Percentiles rank a stretch among this genome's conserved stretches.
These are phyloP conservation scores for Leptopterna dolabrata DNA, from an alignment of 2,888 invertebrate genomes.

Conservation along the genomic window DNA sequence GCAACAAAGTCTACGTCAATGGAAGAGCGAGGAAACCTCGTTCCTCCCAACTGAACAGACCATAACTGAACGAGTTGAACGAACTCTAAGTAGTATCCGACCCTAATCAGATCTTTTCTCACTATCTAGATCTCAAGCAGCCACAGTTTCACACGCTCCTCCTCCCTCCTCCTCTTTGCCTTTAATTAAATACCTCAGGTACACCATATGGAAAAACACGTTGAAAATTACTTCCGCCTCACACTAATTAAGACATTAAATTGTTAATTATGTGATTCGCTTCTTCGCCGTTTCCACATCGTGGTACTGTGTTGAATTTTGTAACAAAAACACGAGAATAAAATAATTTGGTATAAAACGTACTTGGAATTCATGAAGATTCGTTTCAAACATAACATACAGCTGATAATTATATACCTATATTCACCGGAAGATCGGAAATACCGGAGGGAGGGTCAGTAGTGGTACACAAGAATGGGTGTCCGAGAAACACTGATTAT, in stretches of 20 bases:
- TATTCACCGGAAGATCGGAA: too few relatives aligned
- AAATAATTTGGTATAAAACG: too few relatives aligned
- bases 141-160: neutral
- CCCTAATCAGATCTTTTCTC: neutral
- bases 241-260: neutral
- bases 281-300: neutral
- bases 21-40: neutral
- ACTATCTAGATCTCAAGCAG: neutral
- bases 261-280: neutral
- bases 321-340: too few relatives aligned
- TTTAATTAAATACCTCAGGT: neutral
- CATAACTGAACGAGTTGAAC: neutral
- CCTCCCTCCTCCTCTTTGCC: neutral
- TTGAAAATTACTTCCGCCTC: neutral
- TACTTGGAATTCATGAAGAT: too few relatives aligned
- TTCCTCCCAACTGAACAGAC: neutral
- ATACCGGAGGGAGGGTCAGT: too few relatives aligned
- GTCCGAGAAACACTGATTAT: too few relatives aligned
- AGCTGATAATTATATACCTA: too few relatives aligned
- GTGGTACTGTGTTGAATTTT: neutral
- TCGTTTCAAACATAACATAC: too few relatives aligned
- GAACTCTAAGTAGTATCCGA: neutral
- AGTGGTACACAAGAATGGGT: too few relatives aligned
- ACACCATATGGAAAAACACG: neutral
- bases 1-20: too few relatives aligned